Evolutionary conservation across 2,113 vertebrate genomes (phyloP).

Genomic region (Camelus dromedarius): DNA sequence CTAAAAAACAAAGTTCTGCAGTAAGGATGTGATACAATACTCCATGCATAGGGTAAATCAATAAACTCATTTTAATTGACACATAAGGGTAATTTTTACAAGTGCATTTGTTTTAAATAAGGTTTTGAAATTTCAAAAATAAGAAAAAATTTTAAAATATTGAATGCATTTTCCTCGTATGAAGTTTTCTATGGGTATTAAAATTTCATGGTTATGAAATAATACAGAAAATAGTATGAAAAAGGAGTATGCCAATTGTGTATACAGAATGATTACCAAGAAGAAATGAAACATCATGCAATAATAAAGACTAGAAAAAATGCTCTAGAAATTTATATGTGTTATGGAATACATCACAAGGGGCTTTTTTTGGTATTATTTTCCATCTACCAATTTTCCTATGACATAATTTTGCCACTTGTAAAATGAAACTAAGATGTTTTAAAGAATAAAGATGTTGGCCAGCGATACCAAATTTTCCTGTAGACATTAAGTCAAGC

Average conservation of each 20-base stretch:
- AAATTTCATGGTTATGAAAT: constrained; percentile 13
- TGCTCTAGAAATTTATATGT: not conserved
- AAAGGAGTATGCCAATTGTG: not conserved
- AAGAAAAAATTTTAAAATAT: not conserved
- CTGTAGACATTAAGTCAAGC: not conserved
- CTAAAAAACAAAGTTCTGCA: not conserved
- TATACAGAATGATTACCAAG: not conserved
- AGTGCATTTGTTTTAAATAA: not conserved
- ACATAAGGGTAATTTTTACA: not conserved
- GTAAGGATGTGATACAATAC: not conserved
- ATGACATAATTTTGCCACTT: constrained; percentile 18
- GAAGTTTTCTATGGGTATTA: not conserved
- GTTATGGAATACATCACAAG: not conserved
- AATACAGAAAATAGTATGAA: not conserved
- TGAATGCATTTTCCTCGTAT: not conserved
- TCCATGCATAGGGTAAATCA: not conserved
- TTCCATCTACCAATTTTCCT: constrained; percentile 29
- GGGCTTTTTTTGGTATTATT: constrained; percentile 15
- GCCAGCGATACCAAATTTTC: not conserved
- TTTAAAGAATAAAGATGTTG: not conserved
- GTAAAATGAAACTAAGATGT: constrained; percentile 44
- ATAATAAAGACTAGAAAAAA: not conserved
- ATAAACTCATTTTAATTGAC: not conserved
- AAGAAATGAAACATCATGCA: not conserved
- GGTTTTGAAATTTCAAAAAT: not conserved